Base-by-base conservation (phyloP, 2,888 invertebrate species). In the Phalera bucephala region DNA sequence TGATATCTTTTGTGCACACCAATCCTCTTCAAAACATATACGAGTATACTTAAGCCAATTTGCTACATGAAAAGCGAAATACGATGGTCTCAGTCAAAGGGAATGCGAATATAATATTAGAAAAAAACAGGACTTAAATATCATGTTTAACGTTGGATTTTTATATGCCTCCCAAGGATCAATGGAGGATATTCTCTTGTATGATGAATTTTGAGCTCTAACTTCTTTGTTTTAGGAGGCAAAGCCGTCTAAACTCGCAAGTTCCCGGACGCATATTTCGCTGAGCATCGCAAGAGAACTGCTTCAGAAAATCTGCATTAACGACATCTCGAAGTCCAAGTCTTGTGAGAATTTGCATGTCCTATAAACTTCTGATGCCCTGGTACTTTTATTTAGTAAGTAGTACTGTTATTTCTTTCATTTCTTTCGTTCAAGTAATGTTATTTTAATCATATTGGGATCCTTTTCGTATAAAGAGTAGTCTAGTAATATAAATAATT, bases 321-420 rank as follows among this genome's bases (percentile, higher is more conserved):
- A 94, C 70, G 95, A 96, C 78, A 94, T 94, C 61, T 93, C 94
- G 42, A 96, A 96, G 81, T 95, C 95, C 7, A 96, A 96, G 77
- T 95, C 95, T 43, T 96, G 96, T 82, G 96, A 96, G 80, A 96
- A 96, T 80, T 89, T 96, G 44, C 95, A 96, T 74, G 95, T 96
- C 51, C 91, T 96, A 56, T 96, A 83, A 84, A 45, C 35, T 47
- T 60, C 45, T 71, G 51, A 1, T 15, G 13, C 38, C 62, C 64
- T 68, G 51, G 64, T 67, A 65, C 46, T 60, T 33, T 39, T 7
- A 11, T 1, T 17, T 1, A 2, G 19, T 7, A 15, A 19, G 1
- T 25, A 3, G 2, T 8, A n/a, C 8, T 9, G n/a, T n/a, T n/a
- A 4, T 1, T 5, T 10, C 3, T 21, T 21, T 10, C 10, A 25